Percentiles rank a stretch among this genome's conserved stretches.
Conservation (phyloP, 2,797 vertebrate genomes). For the Phrynocephalus guinanensis region DNA sequence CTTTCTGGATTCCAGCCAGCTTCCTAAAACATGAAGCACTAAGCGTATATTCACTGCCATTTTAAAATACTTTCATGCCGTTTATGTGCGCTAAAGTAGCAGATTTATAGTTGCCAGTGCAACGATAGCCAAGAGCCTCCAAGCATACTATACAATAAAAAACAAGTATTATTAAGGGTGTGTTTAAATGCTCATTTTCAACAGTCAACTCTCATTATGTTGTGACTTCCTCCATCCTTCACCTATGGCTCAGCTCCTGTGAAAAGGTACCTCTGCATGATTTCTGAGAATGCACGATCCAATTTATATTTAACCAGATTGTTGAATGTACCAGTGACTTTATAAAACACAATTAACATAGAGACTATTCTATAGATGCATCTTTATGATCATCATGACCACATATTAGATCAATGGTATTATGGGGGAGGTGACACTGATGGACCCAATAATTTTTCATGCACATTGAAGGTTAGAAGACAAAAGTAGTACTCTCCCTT, state of each 20-base stretch:
- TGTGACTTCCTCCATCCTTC: neutral
- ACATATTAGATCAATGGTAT: neutral
- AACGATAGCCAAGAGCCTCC: neutral
- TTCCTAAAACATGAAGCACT: neutral
- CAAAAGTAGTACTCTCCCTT: neutral
- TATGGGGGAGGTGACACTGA: neutral
- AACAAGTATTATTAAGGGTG: neutral
- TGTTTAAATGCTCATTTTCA: neutral
- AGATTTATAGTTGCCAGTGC: neutral
- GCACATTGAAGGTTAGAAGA: neutral
- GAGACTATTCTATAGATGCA: neutral
- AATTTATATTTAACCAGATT: constrained; percentile 5
- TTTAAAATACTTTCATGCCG: neutral
- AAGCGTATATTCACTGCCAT: neutral
- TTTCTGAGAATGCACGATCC: no score
- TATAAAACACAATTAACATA: neutral
- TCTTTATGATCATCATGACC: neutral
- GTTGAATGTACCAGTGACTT: neutral
- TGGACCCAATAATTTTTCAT: neutral
- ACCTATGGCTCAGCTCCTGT: neutral
- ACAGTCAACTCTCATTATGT: neutral
- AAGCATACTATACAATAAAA: constrained; percentile 3
- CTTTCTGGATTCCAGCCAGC: neutral
- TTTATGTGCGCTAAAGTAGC: neutral
- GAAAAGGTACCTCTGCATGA: neutral